Conservation (phyloP, 2,888 invertebrate species). For the Hirtodrosophila alboralis region DNA sequence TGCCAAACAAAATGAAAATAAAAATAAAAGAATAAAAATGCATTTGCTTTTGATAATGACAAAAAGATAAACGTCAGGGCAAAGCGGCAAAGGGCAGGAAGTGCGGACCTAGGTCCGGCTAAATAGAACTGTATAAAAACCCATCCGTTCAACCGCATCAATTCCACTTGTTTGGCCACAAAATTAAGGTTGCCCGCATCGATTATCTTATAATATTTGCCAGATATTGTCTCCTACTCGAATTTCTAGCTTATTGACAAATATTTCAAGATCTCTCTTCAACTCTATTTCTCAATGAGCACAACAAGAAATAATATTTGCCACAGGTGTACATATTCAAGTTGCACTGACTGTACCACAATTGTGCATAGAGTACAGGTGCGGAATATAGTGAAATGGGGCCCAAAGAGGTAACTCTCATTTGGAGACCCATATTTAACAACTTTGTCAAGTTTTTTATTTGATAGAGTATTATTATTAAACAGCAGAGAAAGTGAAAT, state of each 20-base stretch:
- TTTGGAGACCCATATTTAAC: too few relatives aligned
- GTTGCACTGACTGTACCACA: neutral
- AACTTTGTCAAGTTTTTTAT: too few relatives aligned
- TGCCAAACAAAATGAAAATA: slow-evolving; percentile 64
- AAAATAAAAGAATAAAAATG: slow-evolving; percentile 1
- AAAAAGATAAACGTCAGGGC: slow-evolving; percentile 33
- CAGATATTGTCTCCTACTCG: slow-evolving; percentile 39
- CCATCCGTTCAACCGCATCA: slow-evolving; percentile 29
- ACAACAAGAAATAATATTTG: slow-evolving; percentile 1
- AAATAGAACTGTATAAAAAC: slow-evolving; percentile 8
- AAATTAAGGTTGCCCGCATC: slow-evolving; percentile 46
- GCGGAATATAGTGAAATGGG: too few relatives aligned
- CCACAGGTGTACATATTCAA: slow-evolving; percentile 1
- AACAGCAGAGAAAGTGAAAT: too few relatives aligned
- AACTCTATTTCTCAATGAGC: slow-evolving; percentile 4
- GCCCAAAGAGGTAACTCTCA: too few relatives aligned
- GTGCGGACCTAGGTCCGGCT: slow-evolving; percentile 34
- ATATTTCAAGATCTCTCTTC: slow-evolving; percentile 10
- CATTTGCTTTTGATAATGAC: slow-evolving; percentile 45
- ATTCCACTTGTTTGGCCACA: slow-evolving; percentile 75
- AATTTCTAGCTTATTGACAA: slow-evolving; percentile 62
- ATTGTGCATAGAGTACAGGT: too few relatives aligned
- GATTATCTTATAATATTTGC: slow-evolving; percentile 67
- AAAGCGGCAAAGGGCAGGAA: slow-evolving; percentile 42
- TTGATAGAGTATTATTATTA: too few relatives aligned